phyloP scores from a whole-genome alignment of 1,140 invertebrate species.

The Acromyrmex charruanus region DNA sequence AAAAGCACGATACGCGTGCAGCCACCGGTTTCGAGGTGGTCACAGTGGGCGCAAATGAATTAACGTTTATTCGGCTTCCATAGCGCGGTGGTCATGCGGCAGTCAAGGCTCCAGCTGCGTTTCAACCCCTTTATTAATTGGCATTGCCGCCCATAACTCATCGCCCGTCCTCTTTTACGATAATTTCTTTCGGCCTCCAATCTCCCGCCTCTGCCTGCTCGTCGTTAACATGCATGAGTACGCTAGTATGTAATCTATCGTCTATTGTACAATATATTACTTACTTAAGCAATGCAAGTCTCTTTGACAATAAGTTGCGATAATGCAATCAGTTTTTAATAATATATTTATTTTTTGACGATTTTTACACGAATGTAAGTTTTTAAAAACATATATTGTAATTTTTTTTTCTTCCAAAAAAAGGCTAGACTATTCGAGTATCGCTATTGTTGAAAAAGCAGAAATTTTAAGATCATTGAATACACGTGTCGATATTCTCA shows the following conservation, averaged over 20 bases:
- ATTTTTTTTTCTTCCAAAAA: neutral
- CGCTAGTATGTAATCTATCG: neutral
- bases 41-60: conserved; percentile 64
- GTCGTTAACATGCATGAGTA: neutral
- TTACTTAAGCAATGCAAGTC: conserved; percentile 5
- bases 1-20: conserved; percentile 40
- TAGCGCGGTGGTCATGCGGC: conserved; percentile 41
- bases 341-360: neutral
- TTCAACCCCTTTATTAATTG: conserved; percentile 72
- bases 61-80: conserved; percentile 73
- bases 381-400: neutral
- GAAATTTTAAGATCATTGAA: neutral
- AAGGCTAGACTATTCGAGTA: neutral
- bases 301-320: neutral
- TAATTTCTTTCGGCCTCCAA: conserved; percentile 43
- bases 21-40: conserved; percentile 15
- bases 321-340: neutral
- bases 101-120: conserved; percentile 70
- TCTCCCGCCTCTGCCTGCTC: neutral
- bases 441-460: neutral
- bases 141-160: conserved; percentile 67
- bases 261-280: neutral
- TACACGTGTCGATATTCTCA: conserved; percentile 18
- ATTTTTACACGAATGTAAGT: neutral
- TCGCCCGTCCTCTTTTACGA: conserved; percentile 36